These are phyloP conservation scores for Girardinus metallicus DNA, from an alignment of 2,797 vertebrate genomes.

Conservation along the genomic window DNA sequence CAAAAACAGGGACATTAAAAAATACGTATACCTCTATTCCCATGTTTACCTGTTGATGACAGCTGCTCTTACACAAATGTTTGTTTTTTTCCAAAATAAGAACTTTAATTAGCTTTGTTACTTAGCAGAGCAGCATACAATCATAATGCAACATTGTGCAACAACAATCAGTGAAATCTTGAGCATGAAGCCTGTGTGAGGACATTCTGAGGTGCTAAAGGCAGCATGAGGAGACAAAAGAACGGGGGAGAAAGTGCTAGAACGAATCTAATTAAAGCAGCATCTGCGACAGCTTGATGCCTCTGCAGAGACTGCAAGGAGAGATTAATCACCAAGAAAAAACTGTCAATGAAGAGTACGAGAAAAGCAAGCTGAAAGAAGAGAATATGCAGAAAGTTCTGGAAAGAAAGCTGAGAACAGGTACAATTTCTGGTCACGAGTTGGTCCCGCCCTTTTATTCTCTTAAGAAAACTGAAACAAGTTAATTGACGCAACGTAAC, in stretches of 20 bases:
- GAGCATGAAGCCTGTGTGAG: slow-evolving; percentile 54
- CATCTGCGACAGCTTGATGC: slow-evolving; percentile 51
- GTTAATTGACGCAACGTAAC: slow-evolving; percentile 41
- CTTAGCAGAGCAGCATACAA: slow-evolving; percentile 78
- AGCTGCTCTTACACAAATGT: slow-evolving; percentile 70
- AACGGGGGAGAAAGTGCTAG: slow-evolving; percentile 41
- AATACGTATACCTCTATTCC: slow-evolving; percentile 79
- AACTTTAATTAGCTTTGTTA: slow-evolving; percentile 76
- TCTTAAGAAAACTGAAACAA: slow-evolving; percentile 55
- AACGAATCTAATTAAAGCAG: slow-evolving; percentile 54
- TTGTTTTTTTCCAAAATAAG: slow-evolving; percentile 63
- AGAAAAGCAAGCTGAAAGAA: not conserved
- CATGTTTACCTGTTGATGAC: slow-evolving; percentile 75
- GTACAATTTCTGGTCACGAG: slow-evolving; percentile 57
- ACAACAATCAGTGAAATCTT: slow-evolving; percentile 70
- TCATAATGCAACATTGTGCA: slow-evolving; percentile 70
- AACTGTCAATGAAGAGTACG: slow-evolving; percentile 5
- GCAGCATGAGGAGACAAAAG: slow-evolving; percentile 46
- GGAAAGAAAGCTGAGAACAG: slow-evolving; percentile 31
- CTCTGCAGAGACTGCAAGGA: slow-evolving; percentile 40
- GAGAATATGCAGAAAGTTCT: slow-evolving; percentile 38
- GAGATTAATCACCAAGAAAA: slow-evolving; percentile 28
- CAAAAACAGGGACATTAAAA: slow-evolving; percentile 79
- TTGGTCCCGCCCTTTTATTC: slow-evolving; percentile 75
- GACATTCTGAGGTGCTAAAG: slow-evolving; percentile 52